A percentile compares a stretch with the other conserved stretches of the same genome.
These are phyloP conservation scores for Moxostoma hubbsi DNA, from an alignment of 2,797 vertebrate genomes.

Conservation along the genomic window DNA sequence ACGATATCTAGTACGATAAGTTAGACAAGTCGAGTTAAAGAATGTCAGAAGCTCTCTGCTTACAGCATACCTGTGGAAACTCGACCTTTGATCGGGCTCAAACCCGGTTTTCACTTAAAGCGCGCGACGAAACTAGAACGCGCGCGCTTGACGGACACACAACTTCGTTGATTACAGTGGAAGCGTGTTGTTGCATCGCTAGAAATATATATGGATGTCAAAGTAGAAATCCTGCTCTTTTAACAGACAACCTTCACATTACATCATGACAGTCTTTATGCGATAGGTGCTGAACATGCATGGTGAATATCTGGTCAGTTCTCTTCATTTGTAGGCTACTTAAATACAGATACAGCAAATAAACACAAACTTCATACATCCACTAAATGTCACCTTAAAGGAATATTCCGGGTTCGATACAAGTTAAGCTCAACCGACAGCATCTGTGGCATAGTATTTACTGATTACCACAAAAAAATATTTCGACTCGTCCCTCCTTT, in stretches of 20 bases:
- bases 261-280: background rate
- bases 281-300: background rate
- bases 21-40: slow-evolving; percentile 51
- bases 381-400: too few relatives aligned
- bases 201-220: too few relatives aligned
- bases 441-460: too few relatives aligned
- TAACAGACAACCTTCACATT: background rate
- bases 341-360: background rate
- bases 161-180: background rate
- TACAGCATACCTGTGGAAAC: slow-evolving; percentile 54
- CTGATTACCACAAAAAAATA: too few relatives aligned
- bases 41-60: slow-evolving; percentile 51
- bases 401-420: too few relatives aligned
- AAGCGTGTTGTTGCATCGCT: background rate
- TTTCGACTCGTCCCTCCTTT: too few relatives aligned
- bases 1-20: slow-evolving; percentile 53
- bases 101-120: background rate
- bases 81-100: slow-evolving; percentile 73
- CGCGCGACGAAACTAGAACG: slow-evolving; percentile 5
- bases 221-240: background rate
- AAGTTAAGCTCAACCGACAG: too few relatives aligned
- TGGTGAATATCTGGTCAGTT: background rate
- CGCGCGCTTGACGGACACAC: background rate
- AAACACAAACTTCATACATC: background rate
- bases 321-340: background rate